Percentiles rank a stretch among this genome's conserved stretches.
Evolutionary conservation across 2,113 vertebrate species (phyloP).

Genomic region (Colaptes auratus): DNA sequence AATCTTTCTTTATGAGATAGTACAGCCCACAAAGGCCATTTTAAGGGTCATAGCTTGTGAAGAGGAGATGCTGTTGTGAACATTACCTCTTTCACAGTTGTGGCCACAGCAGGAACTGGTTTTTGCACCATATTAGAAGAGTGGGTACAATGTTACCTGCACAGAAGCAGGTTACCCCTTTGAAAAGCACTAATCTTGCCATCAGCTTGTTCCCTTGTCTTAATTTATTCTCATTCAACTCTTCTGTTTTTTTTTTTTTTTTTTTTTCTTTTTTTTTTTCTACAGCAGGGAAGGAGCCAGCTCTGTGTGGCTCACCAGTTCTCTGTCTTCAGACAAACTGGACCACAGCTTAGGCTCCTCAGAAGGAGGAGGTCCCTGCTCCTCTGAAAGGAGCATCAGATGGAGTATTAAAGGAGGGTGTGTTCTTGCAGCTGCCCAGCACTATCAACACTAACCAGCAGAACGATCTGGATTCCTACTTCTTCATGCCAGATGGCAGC

Average conservation of each 20-base stretch:
- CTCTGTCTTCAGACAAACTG: background rate
- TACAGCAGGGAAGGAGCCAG: background rate
- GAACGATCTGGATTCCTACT: background rate
- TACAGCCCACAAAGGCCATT: background rate
- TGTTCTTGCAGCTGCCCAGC: background rate
- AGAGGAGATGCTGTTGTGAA: background rate
- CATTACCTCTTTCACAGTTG: background rate
- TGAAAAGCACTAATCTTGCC: background rate
- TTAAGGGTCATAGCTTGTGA: background rate
- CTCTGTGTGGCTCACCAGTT: background rate
- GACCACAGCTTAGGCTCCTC: background rate
- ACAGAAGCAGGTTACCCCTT: background rate
- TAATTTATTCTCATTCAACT: background rate
- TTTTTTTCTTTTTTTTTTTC: too few relatives aligned
- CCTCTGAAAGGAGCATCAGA: conserved; percentile 52
- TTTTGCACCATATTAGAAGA: background rate
- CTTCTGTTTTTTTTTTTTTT: background rate
- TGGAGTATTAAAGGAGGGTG: background rate
- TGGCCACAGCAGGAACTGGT: background rate
- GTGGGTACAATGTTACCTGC: background rate
- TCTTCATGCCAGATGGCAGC: background rate
- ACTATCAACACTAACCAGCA: conserved; percentile 13
- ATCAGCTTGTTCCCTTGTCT: background rate
- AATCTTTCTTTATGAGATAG: background rate
- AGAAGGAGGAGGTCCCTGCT: background rate